Conservation (phyloP, 2,888 invertebrate species). For the Drosophila infuscata region DNA sequence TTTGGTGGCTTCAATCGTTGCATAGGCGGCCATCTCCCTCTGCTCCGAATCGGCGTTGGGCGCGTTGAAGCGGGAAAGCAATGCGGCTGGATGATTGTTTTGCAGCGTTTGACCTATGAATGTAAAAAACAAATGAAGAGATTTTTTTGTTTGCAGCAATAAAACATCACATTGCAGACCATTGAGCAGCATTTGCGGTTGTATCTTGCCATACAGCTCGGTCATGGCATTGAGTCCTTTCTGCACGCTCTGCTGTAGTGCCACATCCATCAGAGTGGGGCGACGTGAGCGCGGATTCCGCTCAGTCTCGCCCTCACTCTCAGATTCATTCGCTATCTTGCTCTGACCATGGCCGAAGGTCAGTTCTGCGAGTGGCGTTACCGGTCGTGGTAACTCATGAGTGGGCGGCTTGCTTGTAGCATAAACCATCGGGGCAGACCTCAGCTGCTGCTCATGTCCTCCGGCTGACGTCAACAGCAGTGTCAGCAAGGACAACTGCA, state of each 20-base stretch:
- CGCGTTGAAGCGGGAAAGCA: slow-evolving; percentile 84
- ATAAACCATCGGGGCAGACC: not conserved
- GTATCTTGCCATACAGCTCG: slow-evolving; percentile 82
- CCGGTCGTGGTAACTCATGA: slow-evolving; percentile 74
- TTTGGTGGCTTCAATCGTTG: slow-evolving; percentile 84
- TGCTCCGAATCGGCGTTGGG: slow-evolving; percentile 77
- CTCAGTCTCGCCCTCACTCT: not conserved
- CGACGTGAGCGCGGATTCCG: slow-evolving; percentile 69
- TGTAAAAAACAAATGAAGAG: not conserved
- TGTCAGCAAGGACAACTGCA: slow-evolving; percentile 43
- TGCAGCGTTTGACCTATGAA: slow-evolving; percentile 82
- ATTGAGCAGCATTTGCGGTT: slow-evolving; percentile 83
- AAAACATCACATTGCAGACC: slow-evolving; percentile 69
- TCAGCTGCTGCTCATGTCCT: slow-evolving; percentile 16
- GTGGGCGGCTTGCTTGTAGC: slow-evolving; percentile 55
- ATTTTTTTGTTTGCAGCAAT: slow-evolving; percentile 8
- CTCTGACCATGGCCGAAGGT: slow-evolving; percentile 17
- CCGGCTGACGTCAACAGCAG: slow-evolving; percentile 22
- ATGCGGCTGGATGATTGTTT: slow-evolving; percentile 84
- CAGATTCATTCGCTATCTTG: not conserved
- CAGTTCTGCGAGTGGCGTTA: slow-evolving; percentile 43
- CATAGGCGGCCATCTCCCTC: slow-evolving; percentile 84
- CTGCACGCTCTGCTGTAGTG: slow-evolving; percentile 83
- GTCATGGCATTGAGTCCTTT: slow-evolving; percentile 84
- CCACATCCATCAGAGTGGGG: slow-evolving; percentile 81